phyloP scores from a whole-genome alignment of 2,888 invertebrate species.

The Chouioia cunea region DNA sequence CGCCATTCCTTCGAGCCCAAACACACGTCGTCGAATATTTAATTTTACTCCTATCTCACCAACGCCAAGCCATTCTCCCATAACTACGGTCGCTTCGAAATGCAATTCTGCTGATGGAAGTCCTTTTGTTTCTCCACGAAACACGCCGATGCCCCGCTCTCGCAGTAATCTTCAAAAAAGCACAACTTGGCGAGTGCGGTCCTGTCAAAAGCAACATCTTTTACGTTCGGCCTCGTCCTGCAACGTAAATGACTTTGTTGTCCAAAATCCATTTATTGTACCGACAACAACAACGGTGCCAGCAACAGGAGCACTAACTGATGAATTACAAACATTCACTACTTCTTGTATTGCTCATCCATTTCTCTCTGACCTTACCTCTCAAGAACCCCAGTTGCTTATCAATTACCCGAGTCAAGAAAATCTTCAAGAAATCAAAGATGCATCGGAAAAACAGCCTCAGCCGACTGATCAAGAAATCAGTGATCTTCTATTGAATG shows the following conservation, averaged over 20 bases:
- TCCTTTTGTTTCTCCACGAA: constrained; percentile 86
- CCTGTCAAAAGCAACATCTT: constrained; percentile 56
- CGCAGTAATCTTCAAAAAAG: constrained; percentile 73
- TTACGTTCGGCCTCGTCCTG: constrained; percentile 64
- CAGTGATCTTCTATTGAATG: constrained; percentile 75
- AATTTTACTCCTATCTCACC: constrained; percentile 90
- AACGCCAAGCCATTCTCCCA: constrained; percentile 76
- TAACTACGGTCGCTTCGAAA: constrained; percentile 71
- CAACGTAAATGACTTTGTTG: constrained; percentile 50
- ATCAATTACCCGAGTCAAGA: constrained; percentile 67
- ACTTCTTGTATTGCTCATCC: constrained; percentile 16
- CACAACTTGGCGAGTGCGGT: constrained; percentile 53
- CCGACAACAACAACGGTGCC: no score
- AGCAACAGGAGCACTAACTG: no score
- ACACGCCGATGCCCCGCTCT: constrained; percentile 80
- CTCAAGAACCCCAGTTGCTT: constrained; percentile 61
- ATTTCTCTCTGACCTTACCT: constrained; percentile 56
- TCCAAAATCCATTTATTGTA: no score
- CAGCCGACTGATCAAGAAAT: constrained; percentile 71
- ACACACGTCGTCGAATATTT: constrained; percentile 82
- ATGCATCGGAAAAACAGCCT: constrained; percentile 53
- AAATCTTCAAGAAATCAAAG: constrained; percentile 62
- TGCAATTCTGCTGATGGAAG: constrained; percentile 79
- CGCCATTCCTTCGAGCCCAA: constrained; percentile 80
- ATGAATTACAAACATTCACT: no score